phyloP scores from a whole-genome alignment of 2,888 invertebrate species.

The Ommatoiulus sabulosus region DNA sequence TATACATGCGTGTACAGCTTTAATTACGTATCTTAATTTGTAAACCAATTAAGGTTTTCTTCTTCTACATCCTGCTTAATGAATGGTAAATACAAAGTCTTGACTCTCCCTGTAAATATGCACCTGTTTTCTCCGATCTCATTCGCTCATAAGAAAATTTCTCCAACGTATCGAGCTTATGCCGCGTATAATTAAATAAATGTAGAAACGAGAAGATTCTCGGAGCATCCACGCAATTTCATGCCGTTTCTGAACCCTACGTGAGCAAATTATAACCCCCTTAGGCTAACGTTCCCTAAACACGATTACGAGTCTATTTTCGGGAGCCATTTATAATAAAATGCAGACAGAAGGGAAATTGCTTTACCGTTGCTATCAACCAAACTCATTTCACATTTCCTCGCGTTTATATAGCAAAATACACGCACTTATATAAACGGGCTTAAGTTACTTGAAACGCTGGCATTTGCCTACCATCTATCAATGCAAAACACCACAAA shows the following conservation, averaged over 20 bases:
- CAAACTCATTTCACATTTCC: slow-evolving; percentile 35
- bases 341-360: slow-evolving; percentile 47
- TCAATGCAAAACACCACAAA: background rate
- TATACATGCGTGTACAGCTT: no score
- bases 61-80: no score
- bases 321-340: slow-evolving; percentile 46
- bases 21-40: no score
- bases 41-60: no score
- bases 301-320: slow-evolving; percentile 45
- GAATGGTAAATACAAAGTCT: no score
- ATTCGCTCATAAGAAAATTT: background rate
- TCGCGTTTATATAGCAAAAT: slow-evolving; percentile 7
- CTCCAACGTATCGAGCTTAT: slow-evolving; percentile 4
- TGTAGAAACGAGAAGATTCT: slow-evolving; percentile 12
- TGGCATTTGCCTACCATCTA: background rate
- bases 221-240: slow-evolving; percentile 1
- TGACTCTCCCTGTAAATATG: background rate
- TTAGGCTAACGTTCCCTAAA: slow-evolving; percentile 38
- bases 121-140: background rate
- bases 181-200: slow-evolving; percentile 19
- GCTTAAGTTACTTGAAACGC: background rate
- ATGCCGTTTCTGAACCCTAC: slow-evolving; percentile 5
- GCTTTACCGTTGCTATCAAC: slow-evolving; percentile 37
- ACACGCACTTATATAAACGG: background rate
- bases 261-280: slow-evolving; percentile 39